phyloP scores from a whole-genome alignment of 2,797 vertebrate species.

The Mormyrops boulengeri region DNA sequence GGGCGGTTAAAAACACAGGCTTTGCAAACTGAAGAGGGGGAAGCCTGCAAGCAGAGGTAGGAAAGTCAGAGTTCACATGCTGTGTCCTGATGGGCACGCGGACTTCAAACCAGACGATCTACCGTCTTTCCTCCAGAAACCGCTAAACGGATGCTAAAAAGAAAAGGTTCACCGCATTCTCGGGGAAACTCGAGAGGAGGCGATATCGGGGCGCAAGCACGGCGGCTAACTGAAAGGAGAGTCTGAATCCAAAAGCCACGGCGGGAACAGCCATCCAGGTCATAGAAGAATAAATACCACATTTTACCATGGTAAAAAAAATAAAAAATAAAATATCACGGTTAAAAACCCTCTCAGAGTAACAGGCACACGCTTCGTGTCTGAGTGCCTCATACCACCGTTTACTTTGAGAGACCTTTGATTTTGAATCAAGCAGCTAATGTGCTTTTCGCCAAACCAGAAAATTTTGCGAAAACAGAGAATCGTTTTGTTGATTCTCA shows the following conservation, averaged over 20 bases:
- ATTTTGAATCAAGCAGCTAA: constrained; percentile 7
- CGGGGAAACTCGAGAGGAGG: constrained; percentile 33
- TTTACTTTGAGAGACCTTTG: constrained; percentile 11
- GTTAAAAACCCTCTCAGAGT: constrained; percentile 16
- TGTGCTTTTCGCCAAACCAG: constrained; percentile 21
- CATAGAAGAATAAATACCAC: constrained; percentile 28
- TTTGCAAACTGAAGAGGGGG: constrained; percentile 32
- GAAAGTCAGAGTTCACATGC: constrained; percentile 53
- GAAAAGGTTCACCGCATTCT: constrained; percentile 37
- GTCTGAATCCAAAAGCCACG: constrained; percentile 53
- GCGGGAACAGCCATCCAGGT: constrained; percentile 6
- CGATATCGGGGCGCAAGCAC: constrained; percentile 25
- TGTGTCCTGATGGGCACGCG: constrained; percentile 47
- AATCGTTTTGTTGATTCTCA: constrained; percentile 16
- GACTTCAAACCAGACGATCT: constrained; percentile 45
- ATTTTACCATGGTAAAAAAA: not conserved
- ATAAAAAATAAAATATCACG: constrained; percentile 15
- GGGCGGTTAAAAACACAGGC: constrained; percentile 59
- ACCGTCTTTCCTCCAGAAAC: not conserved
- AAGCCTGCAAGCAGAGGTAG: constrained; percentile 70
- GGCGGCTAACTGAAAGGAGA: constrained; percentile 21
- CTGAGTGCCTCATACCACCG: not conserved
- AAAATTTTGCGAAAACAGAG: constrained; percentile 25
- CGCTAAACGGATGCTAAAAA: not conserved
- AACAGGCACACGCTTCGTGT: not conserved